Evolutionary conservation across 2,888 invertebrate species (phyloP), one percentile per base, ranked within the genome.

Genomic region (Sarcophaga subvicina): DNA sequence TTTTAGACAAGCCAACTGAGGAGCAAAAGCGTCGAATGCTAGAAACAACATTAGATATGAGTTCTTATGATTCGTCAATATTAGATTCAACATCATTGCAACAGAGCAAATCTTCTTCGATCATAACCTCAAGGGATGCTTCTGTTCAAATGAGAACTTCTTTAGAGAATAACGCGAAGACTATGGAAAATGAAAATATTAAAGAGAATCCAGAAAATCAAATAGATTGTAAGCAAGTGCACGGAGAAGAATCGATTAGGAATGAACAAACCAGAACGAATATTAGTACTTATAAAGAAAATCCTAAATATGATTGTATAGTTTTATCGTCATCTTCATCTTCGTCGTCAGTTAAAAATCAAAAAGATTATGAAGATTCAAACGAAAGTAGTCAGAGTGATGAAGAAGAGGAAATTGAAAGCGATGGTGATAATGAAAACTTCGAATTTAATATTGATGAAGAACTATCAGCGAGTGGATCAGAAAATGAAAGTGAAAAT

Each of bases 41-140:
- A 27, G 92, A 93, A 77, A 92, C 92, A 1, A 93, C 93, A 2
- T 87, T 93, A 67, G 90, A 90, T 27, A 93, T 93, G 92, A 91
- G 91, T 71, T 89, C 89, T n/a, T 92, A 91, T 64, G 92, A 93
- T 25, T 80, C 90, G 27, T 89, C 91, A 0, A 67, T 89, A 0
- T 67, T 88, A 14, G 89, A 90, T 17, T 45, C 82, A 3, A 88
- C 73, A 6, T 70, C 80, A n/a, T 5, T 73, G 14, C 78, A 81
- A 14, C 84, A 83, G 70, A 60, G 72, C 0, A 84, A 86, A 72
- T 85, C 82, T 14, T 79, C 66, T 25, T 49, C 76, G 59, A 81
- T 78, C 72, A 73, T 64, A 63, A 67, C 73, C 3, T 60, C 64
- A 11, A 69, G 47, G 63, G 81, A 81, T 49, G 4, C 25, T 3